Percentiles rank a stretch among this genome's conserved stretches.
phyloP scores from a whole-genome alignment of 2,797 vertebrate species.

The Microhierax caerulescens region DNA sequence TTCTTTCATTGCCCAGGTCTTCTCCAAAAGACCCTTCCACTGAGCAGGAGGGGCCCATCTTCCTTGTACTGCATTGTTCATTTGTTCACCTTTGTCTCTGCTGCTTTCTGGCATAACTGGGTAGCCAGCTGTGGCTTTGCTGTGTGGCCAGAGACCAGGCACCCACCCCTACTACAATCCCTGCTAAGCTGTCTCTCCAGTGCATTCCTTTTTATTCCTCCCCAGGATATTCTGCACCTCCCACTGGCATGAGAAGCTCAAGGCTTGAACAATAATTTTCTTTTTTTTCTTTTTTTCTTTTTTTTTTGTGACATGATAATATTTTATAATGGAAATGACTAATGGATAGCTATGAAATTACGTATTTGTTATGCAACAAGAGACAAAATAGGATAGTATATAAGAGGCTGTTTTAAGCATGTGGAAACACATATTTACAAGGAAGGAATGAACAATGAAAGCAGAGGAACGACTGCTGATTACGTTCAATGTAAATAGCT shows the following conservation, averaged over 20 bases:
- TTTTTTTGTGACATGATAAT: background rate
- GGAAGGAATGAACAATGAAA: background rate
- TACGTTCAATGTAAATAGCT: background rate
- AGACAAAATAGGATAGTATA: background rate
- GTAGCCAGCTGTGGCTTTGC: background rate
- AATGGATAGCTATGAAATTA: background rate
- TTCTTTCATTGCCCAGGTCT: background rate
- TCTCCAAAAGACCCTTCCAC: background rate
- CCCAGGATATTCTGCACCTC: background rate
- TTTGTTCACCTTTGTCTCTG: background rate
- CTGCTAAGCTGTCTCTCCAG: background rate
- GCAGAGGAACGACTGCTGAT: constrained; percentile 10
- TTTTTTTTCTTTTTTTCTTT: background rate
- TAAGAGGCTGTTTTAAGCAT: background rate
- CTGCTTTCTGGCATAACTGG: background rate
- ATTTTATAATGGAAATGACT: background rate
- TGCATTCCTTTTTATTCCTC: background rate
- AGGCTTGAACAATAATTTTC: background rate
- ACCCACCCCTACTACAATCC: background rate
- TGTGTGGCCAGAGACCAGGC: background rate
- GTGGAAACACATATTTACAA: background rate
- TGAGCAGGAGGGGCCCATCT: background rate
- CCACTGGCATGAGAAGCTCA: background rate
- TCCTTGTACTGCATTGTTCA: background rate
- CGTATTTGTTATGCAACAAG: background rate